Base-by-base conservation (phyloP, 2,888 invertebrate genomes). In the Apamea monoglypha region DNA sequence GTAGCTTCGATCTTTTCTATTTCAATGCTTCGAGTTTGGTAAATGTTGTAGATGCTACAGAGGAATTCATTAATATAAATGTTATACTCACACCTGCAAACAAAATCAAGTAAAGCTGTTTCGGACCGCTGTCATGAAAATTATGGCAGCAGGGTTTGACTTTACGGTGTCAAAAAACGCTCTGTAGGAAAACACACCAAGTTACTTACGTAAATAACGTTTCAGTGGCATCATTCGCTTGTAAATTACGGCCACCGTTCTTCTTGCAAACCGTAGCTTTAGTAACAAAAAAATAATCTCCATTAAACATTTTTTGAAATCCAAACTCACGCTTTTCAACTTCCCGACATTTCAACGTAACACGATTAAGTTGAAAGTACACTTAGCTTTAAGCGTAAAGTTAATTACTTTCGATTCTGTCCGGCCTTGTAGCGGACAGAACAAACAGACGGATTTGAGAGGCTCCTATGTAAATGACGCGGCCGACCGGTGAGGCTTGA, bases 361-460 rank as follows among this genome's bases (percentile, higher is more conserved):
- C 80, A 83, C 68, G 88, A 91, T 92, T 91, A 91, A 83, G 86
- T 88, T 83, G 29, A 84, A 66, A 81, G 74, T 85, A 92, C 88
- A 89, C 91, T 91, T 90, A 91, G 91, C 89, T 92, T 91, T 87
- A 92, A 93, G 91, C 91, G 91, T 92, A 92, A 94, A 93, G 92
- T 93, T 93, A 94, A 94, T 94, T 94, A 94, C 89, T 89, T 91
- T 81, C 84, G 82, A 87, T 86, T 90, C 88, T 83, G 87, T 85
- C 84, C 78, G 87, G 85, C 87, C 80, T 83, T 83, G 88, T 89
- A 83, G 85, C 89, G 90, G 89, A 78, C 89, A 90, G 88, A 88
- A 88, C 87, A 91, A 92, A 92, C 91, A 91, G 79, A 81, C 81
- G 53, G 82, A 82, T 84, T 86, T 88, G 82, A 81, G 81, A 76